A percentile compares a stretch with the other conserved stretches of the same genome.
phyloP scores from a whole-genome alignment of 2,888 invertebrate genomes.

The Erannis defoliaria region DNA sequence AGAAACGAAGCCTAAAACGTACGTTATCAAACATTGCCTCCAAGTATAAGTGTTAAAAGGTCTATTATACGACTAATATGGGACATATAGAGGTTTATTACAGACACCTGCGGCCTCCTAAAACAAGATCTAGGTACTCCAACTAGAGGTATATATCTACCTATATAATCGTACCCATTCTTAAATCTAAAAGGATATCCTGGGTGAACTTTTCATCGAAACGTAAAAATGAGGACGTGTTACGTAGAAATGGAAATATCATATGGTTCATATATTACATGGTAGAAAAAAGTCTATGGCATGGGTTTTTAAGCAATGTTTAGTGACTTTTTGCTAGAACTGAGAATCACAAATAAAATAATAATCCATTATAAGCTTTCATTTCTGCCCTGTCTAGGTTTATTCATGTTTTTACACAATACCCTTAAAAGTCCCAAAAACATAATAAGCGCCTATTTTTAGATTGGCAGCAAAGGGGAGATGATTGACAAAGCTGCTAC shows the following conservation, averaged over 20 bases:
- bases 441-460: not conserved
- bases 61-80: slow-evolving; percentile 51
- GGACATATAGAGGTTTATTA: slow-evolving; percentile 53
- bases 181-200: too few relatives aligned
- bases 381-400: too few relatives aligned
- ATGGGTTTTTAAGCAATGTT: too few relatives aligned
- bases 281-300: too few relatives aligned
- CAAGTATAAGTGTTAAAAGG: slow-evolving; percentile 45
- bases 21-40: slow-evolving; percentile 26
- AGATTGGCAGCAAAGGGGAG: not conserved
- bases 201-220: too few relatives aligned
- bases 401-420: too few relatives aligned
- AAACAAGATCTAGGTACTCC: slow-evolving; percentile 33
- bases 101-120: slow-evolving; percentile 44
- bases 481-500: not conserved
- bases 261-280: too few relatives aligned
- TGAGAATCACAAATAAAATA: too few relatives aligned
- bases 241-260: too few relatives aligned
- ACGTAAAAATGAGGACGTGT: too few relatives aligned
- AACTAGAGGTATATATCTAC: not conserved
- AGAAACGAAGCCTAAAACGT: slow-evolving; percentile 5
- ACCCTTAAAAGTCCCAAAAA: not conserved
- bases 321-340: too few relatives aligned
- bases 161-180: not conserved
- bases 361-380: too few relatives aligned